phyloP scores from a whole-genome alignment of 2,113 vertebrate species.

The Syrrhaptes paradoxus region DNA sequence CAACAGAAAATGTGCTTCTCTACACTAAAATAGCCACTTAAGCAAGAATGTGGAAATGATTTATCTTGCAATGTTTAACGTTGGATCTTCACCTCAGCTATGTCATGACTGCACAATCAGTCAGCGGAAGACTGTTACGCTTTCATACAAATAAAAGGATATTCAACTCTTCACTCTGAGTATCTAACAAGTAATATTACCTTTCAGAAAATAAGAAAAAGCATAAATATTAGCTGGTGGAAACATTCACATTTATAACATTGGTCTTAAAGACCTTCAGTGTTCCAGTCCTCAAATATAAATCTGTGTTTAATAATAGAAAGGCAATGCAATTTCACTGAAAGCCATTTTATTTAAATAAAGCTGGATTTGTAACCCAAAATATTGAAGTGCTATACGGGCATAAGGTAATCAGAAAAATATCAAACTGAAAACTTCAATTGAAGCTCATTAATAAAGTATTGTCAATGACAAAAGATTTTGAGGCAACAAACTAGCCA shows the following conservation, averaged over 20 bases:
- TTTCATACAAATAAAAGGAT: conserved; percentile 71
- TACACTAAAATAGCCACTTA: conserved; percentile 88
- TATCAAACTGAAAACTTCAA: neutral
- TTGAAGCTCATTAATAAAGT: neutral
- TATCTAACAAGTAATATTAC: conserved; percentile 54
- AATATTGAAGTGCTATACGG: neutral
- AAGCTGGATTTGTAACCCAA: neutral
- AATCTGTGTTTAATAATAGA: conserved; percentile 24
- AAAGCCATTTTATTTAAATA: conserved; percentile 14
- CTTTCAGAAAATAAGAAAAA: conserved; percentile 69
- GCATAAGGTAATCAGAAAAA: neutral
- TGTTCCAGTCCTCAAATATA: conserved; percentile 1
- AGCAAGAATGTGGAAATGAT: conserved; percentile 90
- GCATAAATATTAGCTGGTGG: conserved; percentile 52
- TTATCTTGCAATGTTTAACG: conserved; percentile 84
- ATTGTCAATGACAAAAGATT: neutral
- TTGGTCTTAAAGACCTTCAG: conserved; percentile 19
- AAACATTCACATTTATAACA: conserved; percentile 49
- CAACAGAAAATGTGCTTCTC: conserved; percentile 85
- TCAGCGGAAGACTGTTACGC: conserved; percentile 77
- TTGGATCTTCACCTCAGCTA: conserved; percentile 72
- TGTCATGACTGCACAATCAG: conserved; percentile 76
- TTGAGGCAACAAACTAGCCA: neutral
- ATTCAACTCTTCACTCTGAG: conserved; percentile 27
- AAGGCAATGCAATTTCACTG: conserved; percentile 14